Percentiles rank a stretch among this genome's conserved stretches.
Evolutionary conservation across 2,797 vertebrate species (phyloP).

Genomic region (Xiphophorus birchmanni): DNA sequence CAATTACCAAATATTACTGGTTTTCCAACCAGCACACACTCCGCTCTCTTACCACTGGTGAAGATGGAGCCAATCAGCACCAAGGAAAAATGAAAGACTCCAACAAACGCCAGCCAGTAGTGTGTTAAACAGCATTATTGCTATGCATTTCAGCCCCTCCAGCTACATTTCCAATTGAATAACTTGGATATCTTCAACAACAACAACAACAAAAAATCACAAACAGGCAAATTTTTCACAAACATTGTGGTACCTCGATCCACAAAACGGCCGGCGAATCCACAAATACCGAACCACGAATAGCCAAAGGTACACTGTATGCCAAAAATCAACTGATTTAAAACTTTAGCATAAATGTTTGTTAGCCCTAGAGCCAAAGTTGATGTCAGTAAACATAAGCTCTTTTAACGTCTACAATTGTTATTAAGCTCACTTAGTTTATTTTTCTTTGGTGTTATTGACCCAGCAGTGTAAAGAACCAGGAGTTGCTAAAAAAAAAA

Average conservation of each 20-base stretch:
- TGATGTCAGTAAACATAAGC: not conserved
- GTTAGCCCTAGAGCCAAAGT: not conserved
- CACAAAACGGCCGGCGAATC: not conserved
- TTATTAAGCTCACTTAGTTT: not conserved
- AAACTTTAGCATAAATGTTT: not conserved
- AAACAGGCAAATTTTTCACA: not conserved
- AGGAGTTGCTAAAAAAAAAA: not conserved
- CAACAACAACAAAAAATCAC: not conserved
- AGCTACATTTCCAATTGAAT: too few relatives aligned
- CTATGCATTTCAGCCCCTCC: not conserved
- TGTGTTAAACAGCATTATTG: not conserved
- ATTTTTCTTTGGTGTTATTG: not conserved
- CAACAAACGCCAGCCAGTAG: not conserved
- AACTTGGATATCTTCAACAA: not conserved
- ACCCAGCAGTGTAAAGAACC: not conserved
- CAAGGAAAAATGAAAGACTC: not conserved
- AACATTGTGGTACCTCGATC: not conserved
- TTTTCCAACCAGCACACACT: not conserved
- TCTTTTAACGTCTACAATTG: not conserved
- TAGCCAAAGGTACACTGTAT: not conserved
- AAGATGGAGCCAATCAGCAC: not conserved
- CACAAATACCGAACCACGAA: not conserved
- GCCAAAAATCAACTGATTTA: not conserved
- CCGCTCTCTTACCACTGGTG: not conserved
- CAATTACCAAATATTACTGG: not conserved